These are phyloP conservation scores for Psittacara wagleri DNA, from an alignment of 2,113 vertebrate species.

Conservation along the genomic window DNA sequence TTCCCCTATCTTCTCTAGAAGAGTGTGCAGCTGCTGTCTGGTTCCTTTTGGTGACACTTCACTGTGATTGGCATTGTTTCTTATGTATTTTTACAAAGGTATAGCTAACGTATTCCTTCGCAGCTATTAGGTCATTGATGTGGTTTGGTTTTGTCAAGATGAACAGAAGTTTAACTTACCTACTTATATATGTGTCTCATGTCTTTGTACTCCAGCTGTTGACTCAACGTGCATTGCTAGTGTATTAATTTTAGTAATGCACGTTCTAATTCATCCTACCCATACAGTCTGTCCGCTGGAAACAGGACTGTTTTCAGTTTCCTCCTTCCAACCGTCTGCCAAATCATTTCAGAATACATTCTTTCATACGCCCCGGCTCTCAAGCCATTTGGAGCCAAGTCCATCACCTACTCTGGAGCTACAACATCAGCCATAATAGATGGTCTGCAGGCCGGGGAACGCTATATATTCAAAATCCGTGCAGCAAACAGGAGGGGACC, in stretches of 20 bases:
- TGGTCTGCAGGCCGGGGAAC: slow-evolving; percentile 90
- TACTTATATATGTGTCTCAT: not conserved
- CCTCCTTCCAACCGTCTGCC: slow-evolving; percentile 79
- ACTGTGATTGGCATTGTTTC: not conserved
- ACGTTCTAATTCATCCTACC: slow-evolving; percentile 74
- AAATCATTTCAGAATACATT: slow-evolving; percentile 93
- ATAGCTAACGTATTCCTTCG: not conserved
- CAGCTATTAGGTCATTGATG: not conserved
- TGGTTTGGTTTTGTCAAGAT: not conserved
- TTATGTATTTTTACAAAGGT: not conserved
- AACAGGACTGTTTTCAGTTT: slow-evolving; percentile 76
- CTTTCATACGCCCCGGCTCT: slow-evolving; percentile 96
- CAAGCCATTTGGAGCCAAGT: slow-evolving; percentile 96
- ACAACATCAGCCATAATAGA: slow-evolving; percentile 88
- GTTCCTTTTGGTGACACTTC: not conserved
- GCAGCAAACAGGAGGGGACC: slow-evolving; percentile 92
- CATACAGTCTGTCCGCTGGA: slow-evolving; percentile 74
- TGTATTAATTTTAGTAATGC: slow-evolving; percentile 72
- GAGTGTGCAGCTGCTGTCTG: not conserved
- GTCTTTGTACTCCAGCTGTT: slow-evolving; percentile 57
- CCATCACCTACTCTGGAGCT: slow-evolving; percentile 85
- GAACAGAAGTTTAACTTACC: not conserved
- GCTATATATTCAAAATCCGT: slow-evolving; percentile 96
- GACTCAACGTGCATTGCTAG: slow-evolving; percentile 58
- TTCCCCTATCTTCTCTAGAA: not conserved